phyloP scores from a whole-genome alignment of 2,888 invertebrate genomes.

The Pristionchus maxplancki region DNA sequence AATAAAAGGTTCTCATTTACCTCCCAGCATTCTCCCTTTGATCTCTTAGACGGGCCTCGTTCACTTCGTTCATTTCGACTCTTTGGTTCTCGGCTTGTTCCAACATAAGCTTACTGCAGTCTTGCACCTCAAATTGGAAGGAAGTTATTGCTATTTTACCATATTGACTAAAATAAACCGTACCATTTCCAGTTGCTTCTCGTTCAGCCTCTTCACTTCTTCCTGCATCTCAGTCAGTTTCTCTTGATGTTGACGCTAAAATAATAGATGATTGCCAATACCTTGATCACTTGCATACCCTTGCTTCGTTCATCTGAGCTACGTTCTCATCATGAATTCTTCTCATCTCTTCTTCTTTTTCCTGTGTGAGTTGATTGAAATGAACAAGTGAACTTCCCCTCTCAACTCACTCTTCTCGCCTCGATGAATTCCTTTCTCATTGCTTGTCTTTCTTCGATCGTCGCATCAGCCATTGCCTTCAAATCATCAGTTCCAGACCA shows the following conservation, averaged over 20 bases:
- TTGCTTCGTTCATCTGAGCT: background rate
- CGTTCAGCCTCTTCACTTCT: conserved; percentile 1
- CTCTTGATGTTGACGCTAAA: background rate
- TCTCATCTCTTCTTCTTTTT: conserved; percentile 1
- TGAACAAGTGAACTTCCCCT: too few relatives aligned
- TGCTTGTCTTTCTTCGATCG: background rate
- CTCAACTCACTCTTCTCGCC: background rate
- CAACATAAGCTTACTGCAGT: background rate
- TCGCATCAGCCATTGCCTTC: background rate
- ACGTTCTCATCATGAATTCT: background rate
- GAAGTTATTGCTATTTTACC: too few relatives aligned
- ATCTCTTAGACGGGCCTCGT: background rate
- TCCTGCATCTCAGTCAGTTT: background rate
- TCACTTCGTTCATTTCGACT: background rate
- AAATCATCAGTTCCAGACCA: background rate
- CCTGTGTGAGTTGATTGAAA: background rate
- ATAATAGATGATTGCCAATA: background rate
- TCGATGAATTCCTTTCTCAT: background rate
- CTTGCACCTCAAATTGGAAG: background rate
- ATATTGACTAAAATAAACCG: too few relatives aligned
- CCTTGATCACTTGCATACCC: background rate
- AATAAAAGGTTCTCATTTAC: background rate
- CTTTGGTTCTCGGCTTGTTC: conserved; percentile 9
- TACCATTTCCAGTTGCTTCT: background rate
- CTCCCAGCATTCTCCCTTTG: background rate